These are phyloP conservation scores for Hippocampus kuda DNA, from an alignment of 2,797 vertebrate species.

Conservation along the genomic window DNA sequence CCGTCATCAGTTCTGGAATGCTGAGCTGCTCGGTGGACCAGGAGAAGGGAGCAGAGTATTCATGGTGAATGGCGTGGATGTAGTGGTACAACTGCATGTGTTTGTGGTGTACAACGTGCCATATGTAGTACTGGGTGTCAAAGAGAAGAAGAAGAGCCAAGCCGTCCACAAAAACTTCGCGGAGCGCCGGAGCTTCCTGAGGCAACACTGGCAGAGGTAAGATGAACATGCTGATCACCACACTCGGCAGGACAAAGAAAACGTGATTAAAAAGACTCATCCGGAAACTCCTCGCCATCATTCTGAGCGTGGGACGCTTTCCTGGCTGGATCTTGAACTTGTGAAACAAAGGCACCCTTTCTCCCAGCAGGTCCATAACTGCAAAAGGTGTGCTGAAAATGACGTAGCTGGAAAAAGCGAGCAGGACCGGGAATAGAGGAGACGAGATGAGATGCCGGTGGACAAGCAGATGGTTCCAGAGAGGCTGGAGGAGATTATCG, in stretches of 20 bases:
- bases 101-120: conserved; percentile 67
- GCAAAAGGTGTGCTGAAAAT: conserved; percentile 65
- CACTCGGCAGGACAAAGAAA: conserved; percentile 59
- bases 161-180: conserved; percentile 44
- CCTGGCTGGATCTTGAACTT: conserved; percentile 68
- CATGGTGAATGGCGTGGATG: conserved; percentile 67
- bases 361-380: conserved; percentile 59
- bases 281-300: conserved; percentile 57
- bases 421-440: conserved; percentile 58
- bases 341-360: conserved; percentile 46
- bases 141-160: conserved; percentile 63
- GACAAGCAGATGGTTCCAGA: conserved; percentile 56
- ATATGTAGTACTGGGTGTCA: conserved; percentile 65
- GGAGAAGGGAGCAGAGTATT: conserved; percentile 64
- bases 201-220: conserved; percentile 46
- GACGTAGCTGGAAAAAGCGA: conserved; percentile 62
- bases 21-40: conserved; percentile 67
- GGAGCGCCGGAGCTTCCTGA: conserved; percentile 45
- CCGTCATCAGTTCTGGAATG: conserved; percentile 62
- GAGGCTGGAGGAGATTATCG: conserved; percentile 52
- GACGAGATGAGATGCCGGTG: conserved; percentile 52
- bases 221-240: conserved; percentile 39
- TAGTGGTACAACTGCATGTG: conserved; percentile 59
- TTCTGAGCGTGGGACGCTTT: conserved; percentile 45
- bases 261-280: conserved; percentile 55